A percentile compares a stretch with the other conserved stretches of the same genome.
Evolutionary conservation across 92 coral and sea anemone species (phyloP).

Genomic region (Siderastrea radians): DNA sequence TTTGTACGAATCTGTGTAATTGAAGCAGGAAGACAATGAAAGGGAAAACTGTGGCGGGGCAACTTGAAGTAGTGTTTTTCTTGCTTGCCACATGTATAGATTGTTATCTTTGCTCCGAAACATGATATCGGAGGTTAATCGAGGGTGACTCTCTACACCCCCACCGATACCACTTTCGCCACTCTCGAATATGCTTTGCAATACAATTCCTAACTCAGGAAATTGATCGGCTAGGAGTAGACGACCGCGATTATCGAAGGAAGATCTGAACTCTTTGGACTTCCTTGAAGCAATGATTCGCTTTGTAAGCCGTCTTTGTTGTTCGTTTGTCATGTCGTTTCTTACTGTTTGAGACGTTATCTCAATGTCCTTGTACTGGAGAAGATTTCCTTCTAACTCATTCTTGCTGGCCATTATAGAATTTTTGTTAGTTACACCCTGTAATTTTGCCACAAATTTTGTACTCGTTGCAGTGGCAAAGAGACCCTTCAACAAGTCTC

Average conservation of each 20-base stretch:
- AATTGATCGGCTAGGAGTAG: too few relatives aligned
- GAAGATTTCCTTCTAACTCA: background rate
- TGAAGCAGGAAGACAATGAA: slow-evolving; percentile 60
- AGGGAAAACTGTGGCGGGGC: background rate
- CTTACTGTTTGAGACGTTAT: slow-evolving; percentile 20
- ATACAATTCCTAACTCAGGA: too few relatives aligned
- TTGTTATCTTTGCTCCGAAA: too few relatives aligned
- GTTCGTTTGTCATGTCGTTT: slow-evolving; percentile 48
- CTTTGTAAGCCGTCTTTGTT: slow-evolving; percentile 28
- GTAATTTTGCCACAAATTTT: slow-evolving; percentile 22
- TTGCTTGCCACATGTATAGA: too few relatives aligned
- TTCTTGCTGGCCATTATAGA: slow-evolving; percentile 24
- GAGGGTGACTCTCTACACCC: slow-evolving; percentile 50
- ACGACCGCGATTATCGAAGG: too few relatives aligned
- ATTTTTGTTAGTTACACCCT: slow-evolving; percentile 28
- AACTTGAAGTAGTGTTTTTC: too few relatives aligned
- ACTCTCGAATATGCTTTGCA: background rate
- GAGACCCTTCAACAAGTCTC: slow-evolving; percentile 47
- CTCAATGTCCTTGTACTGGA: slow-evolving; percentile 30
- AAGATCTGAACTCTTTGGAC: too few relatives aligned
- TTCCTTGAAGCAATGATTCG: background rate
- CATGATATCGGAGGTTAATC: slow-evolving; percentile 42
- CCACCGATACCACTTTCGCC: background rate
- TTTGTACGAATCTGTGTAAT: slow-evolving; percentile 22
- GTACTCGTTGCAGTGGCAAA: slow-evolving; percentile 41